phyloP scores from a whole-genome alignment of 2,113 vertebrate species.

The Talpa occidentalis region DNA sequence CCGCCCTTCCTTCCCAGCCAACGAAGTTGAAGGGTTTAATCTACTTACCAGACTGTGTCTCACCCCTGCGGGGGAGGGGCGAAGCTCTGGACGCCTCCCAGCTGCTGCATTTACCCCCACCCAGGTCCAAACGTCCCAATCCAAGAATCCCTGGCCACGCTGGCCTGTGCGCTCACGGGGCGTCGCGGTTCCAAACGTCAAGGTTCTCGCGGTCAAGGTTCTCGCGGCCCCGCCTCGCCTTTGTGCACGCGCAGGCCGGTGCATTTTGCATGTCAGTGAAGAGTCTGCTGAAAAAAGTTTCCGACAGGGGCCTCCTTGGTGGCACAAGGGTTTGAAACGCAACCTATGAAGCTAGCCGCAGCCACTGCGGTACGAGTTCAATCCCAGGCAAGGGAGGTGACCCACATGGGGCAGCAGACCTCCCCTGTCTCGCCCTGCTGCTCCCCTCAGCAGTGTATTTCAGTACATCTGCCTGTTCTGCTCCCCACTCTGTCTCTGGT shows the following conservation, averaged over 20 bases:
- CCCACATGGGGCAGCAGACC: too few species aligned
- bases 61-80: fast-evolving
- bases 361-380: too few species aligned
- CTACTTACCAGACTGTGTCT: neutral
- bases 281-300: neutral
- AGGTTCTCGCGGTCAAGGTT: neutral
- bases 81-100: too few species aligned
- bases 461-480: too few species aligned
- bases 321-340: too few species aligned
- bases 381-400: too few species aligned
- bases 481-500: too few species aligned
- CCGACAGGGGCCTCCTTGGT: too few species aligned
- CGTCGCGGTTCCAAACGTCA: neutral
- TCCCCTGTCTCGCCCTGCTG: too few species aligned
- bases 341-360: too few species aligned
- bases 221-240: neutral
- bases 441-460: too few species aligned
- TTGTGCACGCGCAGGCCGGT: too few species aligned
- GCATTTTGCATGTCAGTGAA: neutral
- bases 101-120: neutral
- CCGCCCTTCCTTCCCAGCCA: neutral
- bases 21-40: neutral
- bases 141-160: neutral
- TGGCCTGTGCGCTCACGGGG: neutral
- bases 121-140: constrained; percentile 16